Conservation (phyloP, 2,797 vertebrate genomes). For the Melanotaenia nigrans region DNA sequence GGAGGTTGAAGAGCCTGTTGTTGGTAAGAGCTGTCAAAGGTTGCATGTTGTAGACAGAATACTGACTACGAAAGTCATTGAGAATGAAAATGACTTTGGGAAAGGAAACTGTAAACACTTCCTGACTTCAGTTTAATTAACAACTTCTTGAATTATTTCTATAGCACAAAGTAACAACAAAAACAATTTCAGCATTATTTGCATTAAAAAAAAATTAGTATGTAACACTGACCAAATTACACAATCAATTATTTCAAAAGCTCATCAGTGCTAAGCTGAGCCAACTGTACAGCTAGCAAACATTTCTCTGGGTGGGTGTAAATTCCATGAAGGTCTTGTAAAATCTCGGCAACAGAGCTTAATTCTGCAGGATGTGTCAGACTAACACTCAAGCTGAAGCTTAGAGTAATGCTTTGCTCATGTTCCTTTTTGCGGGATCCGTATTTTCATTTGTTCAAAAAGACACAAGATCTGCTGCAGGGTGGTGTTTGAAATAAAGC, state of each 20-base stretch:
- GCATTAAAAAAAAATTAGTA: neutral
- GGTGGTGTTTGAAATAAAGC: neutral
- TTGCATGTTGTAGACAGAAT: slow-evolving; percentile 43
- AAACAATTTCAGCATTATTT: neutral
- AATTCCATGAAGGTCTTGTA: neutral
- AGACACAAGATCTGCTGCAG: neutral
- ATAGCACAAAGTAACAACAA: neutral
- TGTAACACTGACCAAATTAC: slow-evolving; percentile 9
- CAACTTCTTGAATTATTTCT: neutral
- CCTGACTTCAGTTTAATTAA: slow-evolving; percentile 32
- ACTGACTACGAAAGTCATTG: slow-evolving; percentile 42
- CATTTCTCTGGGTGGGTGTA: rapidly evolving
- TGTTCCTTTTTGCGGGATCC: too few species aligned
- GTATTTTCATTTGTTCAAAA: neutral
- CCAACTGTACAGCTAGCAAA: neutral
- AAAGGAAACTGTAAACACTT: neutral
- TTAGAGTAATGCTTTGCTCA: too few species aligned
- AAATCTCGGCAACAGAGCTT: neutral
- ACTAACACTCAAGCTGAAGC: too few species aligned
- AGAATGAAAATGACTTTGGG: slow-evolving; percentile 46
- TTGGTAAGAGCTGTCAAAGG: slow-evolving; percentile 71
- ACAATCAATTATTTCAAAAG: slow-evolving; percentile 8
- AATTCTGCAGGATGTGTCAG: neutral
- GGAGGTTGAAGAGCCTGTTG: slow-evolving; percentile 60
- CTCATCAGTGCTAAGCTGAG: slow-evolving; percentile 9